phyloP scores from a whole-genome alignment of 2,797 vertebrate species.

The Rachycentron canadum region DNA sequence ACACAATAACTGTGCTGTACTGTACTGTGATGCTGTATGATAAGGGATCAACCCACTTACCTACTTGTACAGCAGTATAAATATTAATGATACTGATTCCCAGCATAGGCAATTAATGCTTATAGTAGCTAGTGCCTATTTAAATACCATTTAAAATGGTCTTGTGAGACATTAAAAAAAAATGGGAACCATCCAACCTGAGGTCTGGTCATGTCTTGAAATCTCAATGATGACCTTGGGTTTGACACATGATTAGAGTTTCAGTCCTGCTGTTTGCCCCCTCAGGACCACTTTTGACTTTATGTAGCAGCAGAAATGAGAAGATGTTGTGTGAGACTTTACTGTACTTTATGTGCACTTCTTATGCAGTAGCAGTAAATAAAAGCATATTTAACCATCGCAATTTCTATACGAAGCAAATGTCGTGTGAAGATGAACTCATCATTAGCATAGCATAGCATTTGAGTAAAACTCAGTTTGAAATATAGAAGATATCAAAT shows the following conservation, averaged over 20 bases:
- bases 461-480: conserved; percentile 4
- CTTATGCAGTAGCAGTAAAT: background rate
- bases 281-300: conserved; percentile 6
- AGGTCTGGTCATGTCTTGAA: conserved; percentile 20
- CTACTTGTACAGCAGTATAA: background rate
- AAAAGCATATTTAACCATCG: background rate
- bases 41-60: background rate
- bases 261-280: background rate
- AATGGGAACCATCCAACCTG: background rate
- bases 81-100: conserved; percentile 37
- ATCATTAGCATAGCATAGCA: no score
- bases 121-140: conserved; percentile 3
- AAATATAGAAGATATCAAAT: background rate
- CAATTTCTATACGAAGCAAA: background rate
- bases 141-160: conserved; percentile 31
- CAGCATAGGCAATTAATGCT: conserved; percentile 6
- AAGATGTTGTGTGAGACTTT: background rate
- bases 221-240: conserved; percentile 36
- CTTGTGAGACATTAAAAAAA: conserved; percentile 22
- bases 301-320: background rate
- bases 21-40: background rate
- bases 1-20: no score
- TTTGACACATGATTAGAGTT: conserved; percentile 15
- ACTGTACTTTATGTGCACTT: background rate
- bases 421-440: no score